Percentiles rank a stretch among this genome's conserved stretches.
phyloP scores from a whole-genome alignment of 1,140 invertebrate genomes.

The Panonychus citri region DNA sequence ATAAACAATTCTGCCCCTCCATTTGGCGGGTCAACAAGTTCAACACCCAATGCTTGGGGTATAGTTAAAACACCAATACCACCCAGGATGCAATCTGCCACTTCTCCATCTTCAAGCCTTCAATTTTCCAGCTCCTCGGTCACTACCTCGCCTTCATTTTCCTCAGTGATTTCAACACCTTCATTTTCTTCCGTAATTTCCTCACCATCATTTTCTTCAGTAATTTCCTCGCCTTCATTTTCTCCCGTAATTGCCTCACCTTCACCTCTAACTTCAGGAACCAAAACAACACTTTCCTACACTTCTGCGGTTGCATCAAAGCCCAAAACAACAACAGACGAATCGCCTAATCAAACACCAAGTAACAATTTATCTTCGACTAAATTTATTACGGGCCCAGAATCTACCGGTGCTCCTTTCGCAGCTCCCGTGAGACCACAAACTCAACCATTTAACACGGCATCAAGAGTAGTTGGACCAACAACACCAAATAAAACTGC shows the following conservation, averaged over 20 bases:
- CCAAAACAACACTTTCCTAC: conserved; percentile 6
- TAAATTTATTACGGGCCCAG: background rate
- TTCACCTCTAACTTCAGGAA: background rate
- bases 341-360: background rate
- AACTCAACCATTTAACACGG: background rate
- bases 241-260: background rate
- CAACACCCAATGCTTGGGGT: background rate
- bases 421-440: background rate
- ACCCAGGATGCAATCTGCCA: background rate
- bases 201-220: no score
- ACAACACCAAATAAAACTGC: background rate
- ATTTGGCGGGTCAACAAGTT: conserved; percentile 2
- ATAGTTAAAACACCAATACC: background rate
- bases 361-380: background rate
- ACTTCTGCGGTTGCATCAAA: conserved; percentile 7
- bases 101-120: background rate
- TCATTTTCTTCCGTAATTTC: no score
- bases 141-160: no score
- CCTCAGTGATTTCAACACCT: no score
- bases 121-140: no score
- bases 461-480: background rate
- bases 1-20: conserved; percentile 9
- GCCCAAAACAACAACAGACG: background rate
- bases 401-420: background rate
- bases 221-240: no score